Evolutionary conservation across 2,113 vertebrate species (phyloP).

Genomic region (Crotalus tigris): DNA sequence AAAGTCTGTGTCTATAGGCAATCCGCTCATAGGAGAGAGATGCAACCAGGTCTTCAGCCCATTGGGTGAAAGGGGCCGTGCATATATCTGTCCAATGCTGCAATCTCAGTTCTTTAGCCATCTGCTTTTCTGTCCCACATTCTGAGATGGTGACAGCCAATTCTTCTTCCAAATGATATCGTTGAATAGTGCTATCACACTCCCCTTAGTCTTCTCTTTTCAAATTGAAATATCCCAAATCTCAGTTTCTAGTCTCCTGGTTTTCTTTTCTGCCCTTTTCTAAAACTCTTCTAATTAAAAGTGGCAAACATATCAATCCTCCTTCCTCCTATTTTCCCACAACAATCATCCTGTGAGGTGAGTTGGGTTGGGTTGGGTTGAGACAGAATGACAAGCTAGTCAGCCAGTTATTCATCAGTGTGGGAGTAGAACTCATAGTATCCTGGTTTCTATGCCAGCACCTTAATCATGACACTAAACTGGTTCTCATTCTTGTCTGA

Average conservation of each 20-base stretch:
- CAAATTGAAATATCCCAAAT: not conserved
- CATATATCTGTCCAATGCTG: too few species aligned
- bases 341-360: not conserved
- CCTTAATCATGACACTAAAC: not conserved
- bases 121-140: too few species aligned
- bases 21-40: too few species aligned
- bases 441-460: not conserved
- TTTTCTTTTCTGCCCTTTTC: not conserved
- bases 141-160: not conserved
- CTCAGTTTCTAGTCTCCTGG: not conserved
- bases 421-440: not conserved
- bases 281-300: not conserved
- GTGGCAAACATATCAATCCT: not conserved
- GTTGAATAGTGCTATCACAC: not conserved
- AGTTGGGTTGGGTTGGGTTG: not conserved
- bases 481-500: not conserved
- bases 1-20: too few species aligned
- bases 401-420: not conserved
- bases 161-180: not conserved
- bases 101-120: too few species aligned
- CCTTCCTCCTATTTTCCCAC: not conserved
- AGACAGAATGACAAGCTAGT: not conserved
- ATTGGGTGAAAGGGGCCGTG: too few species aligned
- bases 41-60: too few species aligned
- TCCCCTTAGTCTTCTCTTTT: not conserved